Evolutionary conservation across 2,113 vertebrate genomes (phyloP), one percentile per base, ranked within the genome.

Genomic region (Carollia perspicillata): DNA sequence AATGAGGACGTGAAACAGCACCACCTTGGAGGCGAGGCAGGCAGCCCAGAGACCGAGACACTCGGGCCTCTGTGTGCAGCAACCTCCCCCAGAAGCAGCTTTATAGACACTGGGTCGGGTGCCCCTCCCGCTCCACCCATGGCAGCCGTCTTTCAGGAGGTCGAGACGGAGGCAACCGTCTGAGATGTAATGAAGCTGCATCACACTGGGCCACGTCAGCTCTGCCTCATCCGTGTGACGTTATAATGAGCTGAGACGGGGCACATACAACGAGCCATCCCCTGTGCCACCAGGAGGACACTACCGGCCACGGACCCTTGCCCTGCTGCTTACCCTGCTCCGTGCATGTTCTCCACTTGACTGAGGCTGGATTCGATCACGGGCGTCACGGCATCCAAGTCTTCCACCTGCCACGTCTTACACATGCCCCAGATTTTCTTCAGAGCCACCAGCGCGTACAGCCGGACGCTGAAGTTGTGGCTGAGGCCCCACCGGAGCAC

Each of bases 381-480:
- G 51, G 99, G 97, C 7, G 98, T 98, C 97, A 99, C 95, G 44
- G 98, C 98, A 0, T 97, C 98, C 35, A 99, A 98, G 90, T 98
- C 98, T 49, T 98, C 98, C 8, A 98, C 84, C 0, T 33, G 74
- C 8, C 95, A 72, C 9, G 49, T 79, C 65, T 96, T 98, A 74
- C 98, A 98, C 97, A 99, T 96, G 63, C 68, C 93, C 99, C 99
- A 99, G 35, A 99, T 98, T 91, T 98, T 99, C 98, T 99, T 99
- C 80, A 99, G 99, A 1, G 99, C 99, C 1, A 99, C 55, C 53
- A 99, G 97, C 0, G 99, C 99, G 10, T 99, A 99, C 30, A 99
- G 98, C 17, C 99, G 99, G 60, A 99, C 98, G 0, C 99, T 99
- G 95, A 99, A 99, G 95, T 99, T 99, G 96, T 99, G 99, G 95